Conservation (phyloP, 2,797 vertebrate species). For the Cirrhinus molitorella region DNA sequence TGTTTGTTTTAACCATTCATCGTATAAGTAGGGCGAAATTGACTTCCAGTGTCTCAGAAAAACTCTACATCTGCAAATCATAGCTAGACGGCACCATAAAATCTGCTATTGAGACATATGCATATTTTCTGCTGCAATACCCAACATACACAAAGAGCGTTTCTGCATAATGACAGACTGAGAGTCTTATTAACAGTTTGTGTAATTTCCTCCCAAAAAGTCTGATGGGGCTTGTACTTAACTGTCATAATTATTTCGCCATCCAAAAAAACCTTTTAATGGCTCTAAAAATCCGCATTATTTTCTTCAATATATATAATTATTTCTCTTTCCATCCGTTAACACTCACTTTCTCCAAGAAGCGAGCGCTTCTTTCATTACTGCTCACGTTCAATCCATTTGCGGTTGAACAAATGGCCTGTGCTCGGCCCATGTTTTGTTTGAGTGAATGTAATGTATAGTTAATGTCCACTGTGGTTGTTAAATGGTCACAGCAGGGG, state of each 20-base stretch:
- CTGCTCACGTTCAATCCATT: conserved; percentile 69
- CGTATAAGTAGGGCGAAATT: neutral
- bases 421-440: conserved; percentile 27
- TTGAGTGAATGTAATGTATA: conserved; percentile 68
- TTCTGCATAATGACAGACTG: neutral
- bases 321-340: neutral
- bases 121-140: neutral
- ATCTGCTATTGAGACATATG: neutral
- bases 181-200: neutral
- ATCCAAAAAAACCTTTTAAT: neutral
- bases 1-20: neutral
- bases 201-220: neutral
- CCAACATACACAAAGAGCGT: neutral
- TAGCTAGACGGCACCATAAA: neutral
- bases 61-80: neutral
- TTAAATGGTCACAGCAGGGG: conserved; percentile 65
- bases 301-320: neutral
- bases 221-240: neutral
- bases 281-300: neutral
- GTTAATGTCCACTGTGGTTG: conserved; percentile 69
- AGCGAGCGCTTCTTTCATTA: conserved; percentile 53
- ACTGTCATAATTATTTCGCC: neutral
- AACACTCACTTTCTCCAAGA: neutral
- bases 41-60: neutral
- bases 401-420: conserved; percentile 36